Evolutionary conservation across 2,113 vertebrate species (phyloP), one percentile per base, ranked within the genome.

Genomic region (Cacatua alba): DNA sequence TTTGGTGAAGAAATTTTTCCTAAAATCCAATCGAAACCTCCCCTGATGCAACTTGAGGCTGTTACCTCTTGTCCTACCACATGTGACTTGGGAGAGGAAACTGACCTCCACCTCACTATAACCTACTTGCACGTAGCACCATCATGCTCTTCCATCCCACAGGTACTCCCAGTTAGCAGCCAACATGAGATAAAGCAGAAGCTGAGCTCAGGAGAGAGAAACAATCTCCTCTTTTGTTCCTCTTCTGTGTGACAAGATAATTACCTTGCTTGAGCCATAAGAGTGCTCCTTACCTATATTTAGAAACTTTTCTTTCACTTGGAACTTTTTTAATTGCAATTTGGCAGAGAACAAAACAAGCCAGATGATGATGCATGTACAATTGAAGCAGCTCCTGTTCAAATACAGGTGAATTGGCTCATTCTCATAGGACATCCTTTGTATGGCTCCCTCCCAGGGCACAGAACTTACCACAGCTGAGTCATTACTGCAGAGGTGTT

Each of bases 221-320:
- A 23, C 52, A 82, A 57, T 29, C 60, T 82, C 52, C 25, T 93
- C 3, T 90, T 92, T 82, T 91, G 82, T 94, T 97, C 94, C 86
- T 71, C 62, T 74, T 44, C 52, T 15, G 51, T 62, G 68, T 89
- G 95, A 90, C 87, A 67, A 80, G 77, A 82, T 95, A 95, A 96
- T 96, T 92, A 89, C 70, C 63, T 55, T 44, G 86, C 79, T 75
- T 60, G 74, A 95, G 86, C 78, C 31, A 2, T 21, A 75, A 78
- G 86, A 21, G 13, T 43, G 82, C 85, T 81, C 57, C 35, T 43
- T 39, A 44, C 29, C 91, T 96, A 49, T 86, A 78, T 85, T 97
- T 94, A 95, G 96, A 88, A 46, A 48, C 28, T 90, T 85, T 82
- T 62, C 84, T 78, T 85, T 46, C 75, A 63, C 69, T 64, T 69